phyloP scores from a whole-genome alignment of 2,797 vertebrate species.

The Rachycentron canadum region DNA sequence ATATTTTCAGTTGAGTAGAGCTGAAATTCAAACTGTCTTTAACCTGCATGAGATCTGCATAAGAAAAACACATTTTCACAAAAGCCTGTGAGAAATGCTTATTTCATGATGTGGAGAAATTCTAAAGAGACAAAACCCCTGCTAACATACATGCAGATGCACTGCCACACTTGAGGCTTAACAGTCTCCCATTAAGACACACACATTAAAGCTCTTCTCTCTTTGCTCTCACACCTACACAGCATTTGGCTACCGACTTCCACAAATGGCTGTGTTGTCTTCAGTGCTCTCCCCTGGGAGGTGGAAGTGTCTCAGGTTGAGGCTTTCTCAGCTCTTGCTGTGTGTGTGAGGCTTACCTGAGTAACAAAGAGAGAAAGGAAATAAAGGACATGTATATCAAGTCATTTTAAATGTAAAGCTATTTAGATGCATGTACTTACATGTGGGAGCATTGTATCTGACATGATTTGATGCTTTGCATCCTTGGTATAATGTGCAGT shows the following conservation, averaged over 20 bases:
- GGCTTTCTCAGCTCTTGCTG: constrained; percentile 39
- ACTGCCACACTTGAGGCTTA: constrained; percentile 39
- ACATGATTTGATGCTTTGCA: constrained; percentile 40
- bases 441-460: constrained; percentile 27
- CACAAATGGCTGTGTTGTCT: constrained; percentile 53
- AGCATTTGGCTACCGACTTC: constrained; percentile 41
- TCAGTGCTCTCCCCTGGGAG: constrained; percentile 60
- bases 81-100: constrained; percentile 1
- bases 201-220: constrained; percentile 44
- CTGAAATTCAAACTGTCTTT: neutral
- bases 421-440: constrained; percentile 28
- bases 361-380: constrained; percentile 1
- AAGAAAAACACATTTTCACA: constrained; percentile 2
- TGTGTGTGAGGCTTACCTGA: constrained; percentile 29
- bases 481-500: constrained; percentile 25
- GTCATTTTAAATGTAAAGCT: constrained; percentile 34
- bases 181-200: constrained; percentile 55
- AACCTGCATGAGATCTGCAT: neutral
- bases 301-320: constrained; percentile 48
- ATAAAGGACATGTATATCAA: constrained; percentile 17
- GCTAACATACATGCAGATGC: constrained; percentile 47
- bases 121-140: constrained; percentile 11
- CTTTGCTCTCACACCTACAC: constrained; percentile 37
- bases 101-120: constrained; percentile 17
- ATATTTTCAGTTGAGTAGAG: constrained; percentile 1